Evolutionary conservation across 2,888 invertebrate species (phyloP).

Genomic region (Ditula angustiorana): DNA sequence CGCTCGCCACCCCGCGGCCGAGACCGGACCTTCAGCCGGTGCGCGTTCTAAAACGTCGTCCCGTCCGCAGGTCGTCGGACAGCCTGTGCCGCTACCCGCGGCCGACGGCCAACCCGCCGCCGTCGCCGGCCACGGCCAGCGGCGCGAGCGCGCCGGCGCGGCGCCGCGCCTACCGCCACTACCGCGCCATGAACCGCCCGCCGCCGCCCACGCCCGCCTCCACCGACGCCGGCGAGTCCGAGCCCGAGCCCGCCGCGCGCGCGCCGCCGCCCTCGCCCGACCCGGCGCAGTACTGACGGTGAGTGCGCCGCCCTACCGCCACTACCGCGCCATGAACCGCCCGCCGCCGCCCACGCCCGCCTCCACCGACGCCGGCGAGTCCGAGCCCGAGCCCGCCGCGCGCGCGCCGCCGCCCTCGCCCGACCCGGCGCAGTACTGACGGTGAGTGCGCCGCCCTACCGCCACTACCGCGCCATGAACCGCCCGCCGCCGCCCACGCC

Average conservation of each 20-base stretch:
- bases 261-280: constrained; percentile 95
- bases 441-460: not conserved
- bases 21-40: no score
- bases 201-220: constrained; percentile 98
- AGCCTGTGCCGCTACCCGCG: constrained; percentile 91
- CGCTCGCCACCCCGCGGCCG: not conserved
- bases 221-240: constrained; percentile 96
- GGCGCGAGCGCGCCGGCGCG: constrained; percentile 88
- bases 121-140: constrained; percentile 91
- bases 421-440: no score
- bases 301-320: constrained; percentile 34
- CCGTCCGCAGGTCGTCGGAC: constrained; percentile 84
- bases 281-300: constrained; percentile 80
- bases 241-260: constrained; percentile 91
- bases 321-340: not conserved
- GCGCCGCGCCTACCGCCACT: constrained; percentile 92
- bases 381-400: constrained; percentile 47
- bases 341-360: constrained; percentile 92
- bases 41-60: no score
- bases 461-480: not conserved
- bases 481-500: constrained; percentile 90
- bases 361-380: constrained; percentile 85
- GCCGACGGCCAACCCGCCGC: constrained; percentile 94
- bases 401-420: constrained; percentile 92
- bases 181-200: constrained; percentile 93